These are phyloP conservation scores for Thripadectes ignobilis DNA, from an alignment of 2,797 vertebrate species.

Conservation along the genomic window DNA sequence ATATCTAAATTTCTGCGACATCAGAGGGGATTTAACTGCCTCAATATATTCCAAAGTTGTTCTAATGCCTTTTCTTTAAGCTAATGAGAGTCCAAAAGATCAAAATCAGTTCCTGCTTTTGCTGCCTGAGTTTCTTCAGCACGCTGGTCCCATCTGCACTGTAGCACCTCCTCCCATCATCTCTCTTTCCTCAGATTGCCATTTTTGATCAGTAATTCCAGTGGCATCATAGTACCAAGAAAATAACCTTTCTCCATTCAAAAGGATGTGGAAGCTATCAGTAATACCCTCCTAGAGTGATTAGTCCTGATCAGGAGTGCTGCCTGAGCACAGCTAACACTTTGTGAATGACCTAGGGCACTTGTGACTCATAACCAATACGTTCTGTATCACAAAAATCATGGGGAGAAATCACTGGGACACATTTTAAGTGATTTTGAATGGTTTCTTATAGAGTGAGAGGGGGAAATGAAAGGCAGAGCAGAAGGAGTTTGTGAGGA, in stretches of 20 bases:
- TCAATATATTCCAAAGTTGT: background rate
- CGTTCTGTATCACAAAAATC: background rate
- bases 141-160: background rate
- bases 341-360: background rate
- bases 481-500: background rate
- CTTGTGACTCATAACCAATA: background rate
- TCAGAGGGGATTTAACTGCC: background rate
- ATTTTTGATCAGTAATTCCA: conserved; percentile 24
- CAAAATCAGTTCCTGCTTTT: background rate
- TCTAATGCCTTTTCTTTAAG: background rate
- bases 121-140: background rate
- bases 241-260: background rate
- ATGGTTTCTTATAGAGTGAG: background rate
- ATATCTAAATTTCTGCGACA: background rate
- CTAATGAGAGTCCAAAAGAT: background rate
- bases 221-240: background rate
- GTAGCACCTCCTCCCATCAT: background rate
- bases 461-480: background rate
- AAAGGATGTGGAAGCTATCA: background rate
- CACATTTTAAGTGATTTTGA: background rate
- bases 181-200: background rate
- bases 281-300: background rate
- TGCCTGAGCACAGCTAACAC: background rate
- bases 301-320: background rate
- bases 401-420: background rate